Conservation (phyloP, 2,888 invertebrate species). For the Thera britannica region DNA sequence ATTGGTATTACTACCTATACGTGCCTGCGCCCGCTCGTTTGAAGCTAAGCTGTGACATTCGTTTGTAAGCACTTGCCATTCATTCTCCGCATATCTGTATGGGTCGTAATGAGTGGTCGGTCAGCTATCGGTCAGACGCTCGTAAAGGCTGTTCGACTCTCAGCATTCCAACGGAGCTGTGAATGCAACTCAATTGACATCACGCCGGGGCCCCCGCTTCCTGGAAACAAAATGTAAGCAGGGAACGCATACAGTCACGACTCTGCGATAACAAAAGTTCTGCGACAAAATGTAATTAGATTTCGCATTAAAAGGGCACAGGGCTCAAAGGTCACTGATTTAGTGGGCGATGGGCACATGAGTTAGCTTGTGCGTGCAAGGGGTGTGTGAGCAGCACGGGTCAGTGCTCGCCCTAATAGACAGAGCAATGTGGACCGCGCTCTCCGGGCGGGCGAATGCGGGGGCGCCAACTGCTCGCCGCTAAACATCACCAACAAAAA, state of each 20-base stretch:
- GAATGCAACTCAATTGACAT: slow-evolving; percentile 77
- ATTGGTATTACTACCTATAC: slow-evolving; percentile 53
- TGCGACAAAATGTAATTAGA: slow-evolving; percentile 54
- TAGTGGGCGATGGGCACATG: slow-evolving; percentile 58
- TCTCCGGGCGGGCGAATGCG: slow-evolving; percentile 45
- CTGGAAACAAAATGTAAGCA: slow-evolving; percentile 52
- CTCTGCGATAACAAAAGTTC: slow-evolving; percentile 47
- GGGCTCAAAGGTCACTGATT: slow-evolving; percentile 67
- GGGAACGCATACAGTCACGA: slow-evolving; percentile 48
- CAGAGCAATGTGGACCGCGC: slow-evolving; percentile 51
- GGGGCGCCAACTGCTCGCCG: slow-evolving; percentile 35
- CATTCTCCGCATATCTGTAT: slow-evolving; percentile 80
- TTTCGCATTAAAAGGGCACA: slow-evolving; percentile 53
- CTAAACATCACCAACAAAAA: slow-evolving; percentile 16
- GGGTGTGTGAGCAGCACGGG: slow-evolving; percentile 66
- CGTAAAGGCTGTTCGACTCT: slow-evolving; percentile 78
- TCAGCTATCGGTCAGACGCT: slow-evolving; percentile 77
- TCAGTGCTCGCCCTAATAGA: slow-evolving; percentile 71
- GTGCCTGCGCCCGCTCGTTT: slow-evolving; percentile 71
- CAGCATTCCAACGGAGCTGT: slow-evolving; percentile 71
- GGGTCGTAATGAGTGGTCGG: slow-evolving; percentile 76
- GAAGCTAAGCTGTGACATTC: slow-evolving; percentile 67
- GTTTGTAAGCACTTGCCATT: slow-evolving; percentile 77
- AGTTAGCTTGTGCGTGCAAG: slow-evolving; percentile 50
- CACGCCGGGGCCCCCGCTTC: slow-evolving; percentile 64